Conservation (phyloP, 2,113 vertebrate genomes). For the Bagarius yarrelli region DNA sequence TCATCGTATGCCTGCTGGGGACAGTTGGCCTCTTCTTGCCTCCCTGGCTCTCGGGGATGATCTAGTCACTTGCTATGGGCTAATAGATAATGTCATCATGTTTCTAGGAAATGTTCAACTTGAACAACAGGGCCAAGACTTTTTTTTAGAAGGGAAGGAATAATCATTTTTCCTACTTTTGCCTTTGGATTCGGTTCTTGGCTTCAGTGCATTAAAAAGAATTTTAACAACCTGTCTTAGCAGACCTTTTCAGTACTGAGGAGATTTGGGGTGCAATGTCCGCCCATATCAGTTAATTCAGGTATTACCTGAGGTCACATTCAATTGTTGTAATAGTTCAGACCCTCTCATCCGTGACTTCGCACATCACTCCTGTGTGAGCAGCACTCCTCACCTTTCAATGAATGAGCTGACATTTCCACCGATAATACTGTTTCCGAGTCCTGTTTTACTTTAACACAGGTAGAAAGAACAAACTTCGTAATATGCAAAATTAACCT, state of each 20-base stretch:
- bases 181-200: neutral
- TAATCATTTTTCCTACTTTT: neutral
- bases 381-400: constrained; percentile 25
- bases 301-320: constrained; percentile 32
- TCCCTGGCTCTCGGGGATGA: constrained; percentile 55
- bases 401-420: constrained; percentile 48
- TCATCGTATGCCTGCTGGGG: constrained; percentile 56
- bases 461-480: constrained; percentile 19
- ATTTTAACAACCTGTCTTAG: constrained; percentile 16
- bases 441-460: neutral
- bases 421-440: constrained; percentile 17
- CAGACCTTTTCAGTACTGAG: constrained; percentile 28
- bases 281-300: constrained; percentile 26
- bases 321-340: constrained; percentile 38
- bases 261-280: constrained; percentile 26
- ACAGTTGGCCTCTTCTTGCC: constrained; percentile 55
- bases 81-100: neutral
- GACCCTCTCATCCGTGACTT: constrained; percentile 36
- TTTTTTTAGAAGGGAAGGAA: neutral
- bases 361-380: neutral
- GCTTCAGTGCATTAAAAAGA: constrained; percentile 5
- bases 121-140: constrained; percentile 16
- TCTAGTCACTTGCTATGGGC: constrained; percentile 36
- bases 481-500: constrained; percentile 47
- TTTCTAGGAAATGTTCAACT: constrained; percentile 13